Evolutionary conservation across 2,113 vertebrate species (phyloP).

Genomic region (Aegypius monachus): DNA sequence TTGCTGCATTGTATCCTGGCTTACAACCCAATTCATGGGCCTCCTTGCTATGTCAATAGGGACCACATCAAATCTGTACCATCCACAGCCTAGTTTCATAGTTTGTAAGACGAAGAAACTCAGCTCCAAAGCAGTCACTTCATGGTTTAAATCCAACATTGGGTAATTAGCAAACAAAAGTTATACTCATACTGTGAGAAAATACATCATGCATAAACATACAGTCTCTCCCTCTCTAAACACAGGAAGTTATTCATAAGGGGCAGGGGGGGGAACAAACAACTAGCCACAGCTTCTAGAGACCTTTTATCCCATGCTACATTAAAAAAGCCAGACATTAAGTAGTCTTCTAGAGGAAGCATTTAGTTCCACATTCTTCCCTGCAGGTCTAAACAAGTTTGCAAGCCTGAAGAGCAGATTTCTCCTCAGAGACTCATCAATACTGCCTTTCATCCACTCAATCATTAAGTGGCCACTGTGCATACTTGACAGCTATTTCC

Average conservation of each 20-base stretch:
- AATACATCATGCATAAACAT: constrained; percentile 33
- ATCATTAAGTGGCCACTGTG: constrained; percentile 22
- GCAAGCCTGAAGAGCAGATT: constrained; percentile 21
- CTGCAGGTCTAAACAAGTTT: constrained; percentile 48
- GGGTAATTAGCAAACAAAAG: constrained; percentile 40
- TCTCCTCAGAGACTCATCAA: constrained; percentile 61
- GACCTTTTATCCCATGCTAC: not conserved
- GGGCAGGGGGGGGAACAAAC: accelerated
- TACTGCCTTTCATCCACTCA: constrained; percentile 16
- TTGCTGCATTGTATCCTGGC: not conserved
- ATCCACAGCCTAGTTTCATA: not conserved
- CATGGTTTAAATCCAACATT: not conserved
- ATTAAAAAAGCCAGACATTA: not conserved
- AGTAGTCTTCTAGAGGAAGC: constrained; percentile 17
- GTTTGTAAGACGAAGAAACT: not conserved
- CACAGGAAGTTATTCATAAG: constrained; percentile 15
- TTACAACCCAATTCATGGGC: not conserved
- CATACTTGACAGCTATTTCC: constrained; percentile 16
- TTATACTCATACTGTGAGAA: constrained; percentile 21
- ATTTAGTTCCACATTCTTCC: constrained; percentile 19
- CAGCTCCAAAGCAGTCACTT: not conserved
- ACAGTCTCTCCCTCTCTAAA: constrained; percentile 4
- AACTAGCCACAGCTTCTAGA: not conserved
- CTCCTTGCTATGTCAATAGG: not conserved
- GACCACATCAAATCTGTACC: not conserved